Conservation (phyloP, 2,797 vertebrate species). For the Crenuchus spilurus region DNA sequence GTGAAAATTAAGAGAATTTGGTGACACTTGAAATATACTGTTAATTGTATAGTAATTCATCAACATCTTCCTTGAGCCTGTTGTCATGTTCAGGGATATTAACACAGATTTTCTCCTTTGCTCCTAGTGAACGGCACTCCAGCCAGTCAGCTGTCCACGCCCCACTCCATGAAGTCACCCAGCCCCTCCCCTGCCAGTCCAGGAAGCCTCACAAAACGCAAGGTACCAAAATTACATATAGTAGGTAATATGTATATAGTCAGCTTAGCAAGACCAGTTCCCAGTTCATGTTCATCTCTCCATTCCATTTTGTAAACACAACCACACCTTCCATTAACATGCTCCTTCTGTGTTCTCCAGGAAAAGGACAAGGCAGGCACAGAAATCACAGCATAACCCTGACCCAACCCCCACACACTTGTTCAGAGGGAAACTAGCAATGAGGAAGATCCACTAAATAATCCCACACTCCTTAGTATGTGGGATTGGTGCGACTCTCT, state of each 20-base stretch:
- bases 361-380: slow-evolving; percentile 74
- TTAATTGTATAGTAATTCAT: background rate
- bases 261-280: background rate
- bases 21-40: background rate
- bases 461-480: slow-evolving; percentile 64
- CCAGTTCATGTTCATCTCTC: slow-evolving; percentile 14
- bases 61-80: slow-evolving; percentile 5
- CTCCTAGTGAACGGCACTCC: slow-evolving; percentile 92
- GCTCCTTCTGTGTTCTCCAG: slow-evolving; percentile 80
- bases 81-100: background rate
- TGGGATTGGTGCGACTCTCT: slow-evolving; percentile 63
- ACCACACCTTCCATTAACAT: slow-evolving; percentile 61
- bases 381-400: slow-evolving; percentile 75
- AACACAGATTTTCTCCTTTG: slow-evolving; percentile 24
- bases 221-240: no score
- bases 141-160: slow-evolving; percentile 94
- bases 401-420: slow-evolving; percentile 42
- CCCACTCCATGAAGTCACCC: slow-evolving; percentile 91
- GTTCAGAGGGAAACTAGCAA: slow-evolving; percentile 49
- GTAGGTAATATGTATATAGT: slow-evolving; percentile 75
- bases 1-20: background rate
- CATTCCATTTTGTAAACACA: slow-evolving; percentile 1
- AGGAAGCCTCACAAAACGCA: slow-evolving; percentile 87
- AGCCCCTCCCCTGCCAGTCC: slow-evolving; percentile 93
- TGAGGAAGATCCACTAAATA: slow-evolving; percentile 61